Evolutionary conservation across 1,140 invertebrate genomes (phyloP), one percentile per base, ranked within the genome.

Genomic region (Vollenhovia emeryi): DNA sequence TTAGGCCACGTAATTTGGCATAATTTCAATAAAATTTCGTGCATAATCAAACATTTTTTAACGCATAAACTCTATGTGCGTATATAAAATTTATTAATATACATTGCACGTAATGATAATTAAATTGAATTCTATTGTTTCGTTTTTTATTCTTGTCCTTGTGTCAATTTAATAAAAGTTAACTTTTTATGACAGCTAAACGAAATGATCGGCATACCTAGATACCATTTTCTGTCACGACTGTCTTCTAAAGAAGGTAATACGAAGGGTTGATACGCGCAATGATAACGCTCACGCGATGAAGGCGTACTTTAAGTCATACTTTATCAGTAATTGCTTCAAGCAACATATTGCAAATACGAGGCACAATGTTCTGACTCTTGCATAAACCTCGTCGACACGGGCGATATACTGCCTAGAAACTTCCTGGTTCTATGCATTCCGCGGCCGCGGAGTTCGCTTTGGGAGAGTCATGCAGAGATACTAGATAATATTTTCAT

Each of bases 381-480:
- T 84, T 55, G 48, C 69, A 43, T 50, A 60, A 86, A 82, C 36
- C 15, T 64, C 62, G 48, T 84, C 85, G 78, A 50, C 85, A 57
- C 57, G 55, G 55, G 50, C 84, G 68, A 87, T 87, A 69, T 86
- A 75, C 52, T 11, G 52, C 11, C 50, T 18, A 30, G 50, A 8
- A 86, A 59, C 86, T 87, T 88, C 78, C 85, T 84, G 78, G 66
- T 86, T 86, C 59, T 48, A 59, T 52, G 40, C 36, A 82, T 74
- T 66, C 55, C 43, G 13, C 43, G 6, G 24, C 21, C 33, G 9
- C 48, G 8, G 18, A 75, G 55, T 33, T 30, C 36, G 57, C 59
- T 62, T 84, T 52, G 30, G 43, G 15, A 74, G 43, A 84, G 9
- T 84, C 71, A 13, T 13, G 24, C 52, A n/a, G 21, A 74, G 48